phyloP scores from a whole-genome alignment of 2,797 vertebrate genomes.

The Characodon lateralis region DNA sequence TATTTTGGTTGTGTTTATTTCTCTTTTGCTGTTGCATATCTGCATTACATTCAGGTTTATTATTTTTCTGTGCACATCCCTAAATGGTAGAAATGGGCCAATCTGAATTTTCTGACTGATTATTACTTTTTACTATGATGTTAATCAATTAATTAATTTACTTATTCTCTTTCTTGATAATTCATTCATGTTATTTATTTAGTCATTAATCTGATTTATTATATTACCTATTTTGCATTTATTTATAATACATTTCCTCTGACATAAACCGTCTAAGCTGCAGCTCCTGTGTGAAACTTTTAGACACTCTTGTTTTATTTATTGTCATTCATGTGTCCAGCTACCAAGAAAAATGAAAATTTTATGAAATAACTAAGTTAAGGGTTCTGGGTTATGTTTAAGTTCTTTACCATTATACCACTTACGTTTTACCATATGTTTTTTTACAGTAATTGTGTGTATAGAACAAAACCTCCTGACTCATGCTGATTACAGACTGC shows the following conservation, averaged over 20 bases:
- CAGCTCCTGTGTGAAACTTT: too few species aligned
- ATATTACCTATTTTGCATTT: background rate
- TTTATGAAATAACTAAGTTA: background rate
- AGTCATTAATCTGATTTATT: background rate
- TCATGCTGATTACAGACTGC: constrained; percentile 3
- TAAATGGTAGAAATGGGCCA: background rate
- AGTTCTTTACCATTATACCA: too few species aligned
- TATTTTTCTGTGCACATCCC: background rate
- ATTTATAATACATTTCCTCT: background rate
- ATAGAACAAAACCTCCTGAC: background rate
- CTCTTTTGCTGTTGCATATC: too few species aligned
- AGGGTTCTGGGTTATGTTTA: too few species aligned
- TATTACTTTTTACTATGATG: background rate
- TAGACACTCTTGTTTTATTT: background rate
- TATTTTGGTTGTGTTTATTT: background rate
- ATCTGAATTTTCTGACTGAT: background rate
- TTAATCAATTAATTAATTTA: background rate
- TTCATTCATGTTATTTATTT: background rate
- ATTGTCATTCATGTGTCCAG: background rate
- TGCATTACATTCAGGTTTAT: background rate
- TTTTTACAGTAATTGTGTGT: background rate
- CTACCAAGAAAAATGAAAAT: background rate
- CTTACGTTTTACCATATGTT: background rate
- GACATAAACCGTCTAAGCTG: too few species aligned
- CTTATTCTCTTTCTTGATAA: background rate